A percentile compares a stretch with the other conserved stretches of the same genome.
Evolutionary conservation across 2,888 invertebrate species (phyloP).

Genomic region (Nasonia oneida): DNA sequence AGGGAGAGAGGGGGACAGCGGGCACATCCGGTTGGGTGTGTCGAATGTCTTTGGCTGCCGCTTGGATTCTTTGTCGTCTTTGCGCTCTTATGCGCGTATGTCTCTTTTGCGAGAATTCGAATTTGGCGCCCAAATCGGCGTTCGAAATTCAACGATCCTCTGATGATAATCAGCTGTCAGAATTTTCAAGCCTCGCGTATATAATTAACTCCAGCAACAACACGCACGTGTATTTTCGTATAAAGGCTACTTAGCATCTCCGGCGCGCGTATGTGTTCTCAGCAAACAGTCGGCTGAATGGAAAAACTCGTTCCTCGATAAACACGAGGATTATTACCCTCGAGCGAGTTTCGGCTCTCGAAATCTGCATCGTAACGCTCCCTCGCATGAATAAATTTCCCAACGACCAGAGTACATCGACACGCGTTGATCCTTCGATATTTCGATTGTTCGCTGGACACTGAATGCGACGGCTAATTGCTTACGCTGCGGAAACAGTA

Average conservation of each 20-base stretch:
- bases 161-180: background rate
- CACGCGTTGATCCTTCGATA: conserved; percentile 15
- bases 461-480: conserved; percentile 36
- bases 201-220: background rate
- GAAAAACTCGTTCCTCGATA: background rate
- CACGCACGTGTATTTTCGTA: background rate
- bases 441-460: conserved; percentile 32
- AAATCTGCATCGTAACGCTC: conserved; percentile 12
- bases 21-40: conserved; percentile 35
- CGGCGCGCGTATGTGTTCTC: background rate
- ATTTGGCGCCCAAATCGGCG: background rate
- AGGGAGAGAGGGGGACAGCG: background rate
- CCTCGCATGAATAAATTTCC: background rate
- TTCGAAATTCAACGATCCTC: background rate
- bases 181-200: background rate
- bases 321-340: conserved; percentile 2
- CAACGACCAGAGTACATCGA: background rate
- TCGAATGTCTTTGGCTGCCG: conserved; percentile 23
- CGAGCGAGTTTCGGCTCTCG: background rate
- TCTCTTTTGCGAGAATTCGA: background rate
- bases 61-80: background rate
- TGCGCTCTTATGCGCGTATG: background rate
- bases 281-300: background rate
- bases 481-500: conserved; percentile 47
- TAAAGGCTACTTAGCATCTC: background rate